Evolutionary conservation across 2,797 vertebrate species (phyloP).

Genomic region (Urosaurus nigricauda): DNA sequence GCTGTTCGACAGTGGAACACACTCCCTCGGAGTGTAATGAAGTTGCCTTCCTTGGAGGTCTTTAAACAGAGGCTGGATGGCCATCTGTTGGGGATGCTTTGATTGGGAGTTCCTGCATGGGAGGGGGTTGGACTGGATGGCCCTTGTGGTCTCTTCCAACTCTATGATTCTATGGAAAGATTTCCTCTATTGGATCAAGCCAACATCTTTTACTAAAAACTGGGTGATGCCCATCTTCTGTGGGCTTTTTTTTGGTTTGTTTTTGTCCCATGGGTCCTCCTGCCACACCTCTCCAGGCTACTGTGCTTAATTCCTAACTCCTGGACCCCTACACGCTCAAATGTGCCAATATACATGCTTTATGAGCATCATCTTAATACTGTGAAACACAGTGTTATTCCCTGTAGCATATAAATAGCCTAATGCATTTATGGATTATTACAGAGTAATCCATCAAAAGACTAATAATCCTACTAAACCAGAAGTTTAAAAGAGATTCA

Average conservation of each 20-base stretch:
- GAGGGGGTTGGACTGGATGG: too few species aligned
- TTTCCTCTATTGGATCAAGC: background rate
- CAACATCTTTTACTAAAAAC: background rate
- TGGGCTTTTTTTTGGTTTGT: background rate
- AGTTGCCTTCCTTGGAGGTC: too few species aligned
- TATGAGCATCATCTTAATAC: background rate
- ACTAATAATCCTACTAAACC: conserved; percentile 7
- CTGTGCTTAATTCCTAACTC: background rate
- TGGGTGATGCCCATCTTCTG: background rate
- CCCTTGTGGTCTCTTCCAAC: too few species aligned
- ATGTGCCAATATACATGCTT: background rate
- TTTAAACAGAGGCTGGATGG: too few species aligned
- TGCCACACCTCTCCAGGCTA: background rate
- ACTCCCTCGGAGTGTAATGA: too few species aligned
- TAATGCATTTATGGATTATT: background rate
- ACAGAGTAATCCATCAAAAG: background rate
- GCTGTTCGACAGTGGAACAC: too few species aligned
- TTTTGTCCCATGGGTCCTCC: background rate
- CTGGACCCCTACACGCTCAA: background rate
- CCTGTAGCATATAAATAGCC: background rate
- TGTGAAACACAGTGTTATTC: background rate
- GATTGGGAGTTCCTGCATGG: too few species aligned
- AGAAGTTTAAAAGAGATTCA: conserved; percentile 5
- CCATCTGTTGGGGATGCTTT: too few species aligned
- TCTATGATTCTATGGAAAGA: too few species aligned